Conservation (phyloP, 2,797 vertebrate genomes). For the Lagocephalus sceleratus region DNA sequence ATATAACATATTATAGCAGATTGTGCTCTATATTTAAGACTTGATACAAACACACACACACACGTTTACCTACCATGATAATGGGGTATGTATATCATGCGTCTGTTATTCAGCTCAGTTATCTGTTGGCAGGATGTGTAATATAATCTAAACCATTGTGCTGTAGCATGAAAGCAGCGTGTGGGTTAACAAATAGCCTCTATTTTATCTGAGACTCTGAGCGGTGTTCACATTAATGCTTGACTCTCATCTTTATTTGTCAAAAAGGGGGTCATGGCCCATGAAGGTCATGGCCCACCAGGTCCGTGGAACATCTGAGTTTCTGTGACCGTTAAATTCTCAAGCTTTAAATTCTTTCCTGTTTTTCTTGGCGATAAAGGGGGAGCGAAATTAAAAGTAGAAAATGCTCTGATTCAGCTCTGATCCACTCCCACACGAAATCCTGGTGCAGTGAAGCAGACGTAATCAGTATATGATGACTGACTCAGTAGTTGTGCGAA, state of each 20-base stretch:
- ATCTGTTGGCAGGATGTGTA: conserved; percentile 31
- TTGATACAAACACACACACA: conserved; percentile 30
- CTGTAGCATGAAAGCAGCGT: conserved; percentile 25
- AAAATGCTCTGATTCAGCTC: conserved; percentile 32
- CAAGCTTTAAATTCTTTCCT: conserved; percentile 40
- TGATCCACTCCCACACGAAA: too few species aligned
- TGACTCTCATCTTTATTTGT: conserved; percentile 43
- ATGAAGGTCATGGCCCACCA: conserved; percentile 27
- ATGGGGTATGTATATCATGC: conserved; percentile 18
- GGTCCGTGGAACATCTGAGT: conserved; percentile 26
- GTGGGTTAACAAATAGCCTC: conserved; percentile 18
- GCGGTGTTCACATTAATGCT: conserved; percentile 29
- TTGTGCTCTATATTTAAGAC: conserved; percentile 41
- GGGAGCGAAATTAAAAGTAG: conserved; percentile 13
- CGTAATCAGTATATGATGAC: too few species aligned
- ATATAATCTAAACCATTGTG: conserved; percentile 32
- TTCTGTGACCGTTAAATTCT: conserved; percentile 38
- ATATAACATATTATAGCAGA: conserved; percentile 61
- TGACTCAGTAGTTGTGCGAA: too few species aligned
- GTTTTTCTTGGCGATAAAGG: conserved; percentile 41
- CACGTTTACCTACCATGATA: conserved; percentile 33
- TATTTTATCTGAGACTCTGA: conserved; percentile 8
- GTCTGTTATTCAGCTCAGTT: conserved; percentile 36
- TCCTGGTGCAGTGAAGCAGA: too few species aligned
- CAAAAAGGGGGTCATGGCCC: conserved; percentile 54